A percentile compares a stretch with the other conserved stretches of the same genome.
Evolutionary conservation across 2,113 vertebrate species (phyloP).

Genomic region (Xiphias gladius): DNA sequence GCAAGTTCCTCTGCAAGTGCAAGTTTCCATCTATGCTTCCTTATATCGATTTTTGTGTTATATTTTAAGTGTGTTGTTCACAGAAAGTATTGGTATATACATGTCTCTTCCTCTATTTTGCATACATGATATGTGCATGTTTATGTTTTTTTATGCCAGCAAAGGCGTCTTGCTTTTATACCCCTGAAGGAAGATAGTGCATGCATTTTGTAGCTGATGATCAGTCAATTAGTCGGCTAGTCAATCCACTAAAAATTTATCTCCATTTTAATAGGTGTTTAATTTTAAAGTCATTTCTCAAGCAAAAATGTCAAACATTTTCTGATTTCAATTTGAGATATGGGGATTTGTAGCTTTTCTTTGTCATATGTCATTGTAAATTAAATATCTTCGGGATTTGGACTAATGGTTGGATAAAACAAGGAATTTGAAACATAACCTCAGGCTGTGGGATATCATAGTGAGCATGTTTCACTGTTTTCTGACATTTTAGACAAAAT

Average conservation of each 20-base stretch:
- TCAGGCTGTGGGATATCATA: neutral
- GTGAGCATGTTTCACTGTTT: neutral
- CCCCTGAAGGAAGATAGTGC: too few relatives aligned
- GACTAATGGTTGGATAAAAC: neutral
- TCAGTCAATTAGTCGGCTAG: too few relatives aligned
- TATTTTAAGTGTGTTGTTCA: neutral
- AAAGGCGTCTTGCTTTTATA: neutral
- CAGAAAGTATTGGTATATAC: too few relatives aligned
- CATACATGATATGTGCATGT: neutral
- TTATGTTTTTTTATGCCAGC: neutral
- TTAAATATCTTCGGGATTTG: neutral
- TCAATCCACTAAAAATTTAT: neutral
- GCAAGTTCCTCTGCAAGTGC: conserved; percentile 8
- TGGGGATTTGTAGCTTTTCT: too few relatives aligned
- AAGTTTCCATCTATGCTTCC: neutral
- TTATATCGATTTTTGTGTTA: neutral
- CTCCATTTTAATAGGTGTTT: neutral
- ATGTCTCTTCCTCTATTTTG: neutral
- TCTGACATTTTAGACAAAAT: neutral
- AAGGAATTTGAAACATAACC: neutral
- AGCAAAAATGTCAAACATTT: too few relatives aligned
- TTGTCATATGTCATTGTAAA: neutral
- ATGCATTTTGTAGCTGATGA: neutral
- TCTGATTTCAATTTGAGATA: too few relatives aligned
- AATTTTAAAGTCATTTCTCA: too few relatives aligned